Evolutionary conservation across 2,888 invertebrate species (phyloP).

Genomic region (Synergus itoensis): DNA sequence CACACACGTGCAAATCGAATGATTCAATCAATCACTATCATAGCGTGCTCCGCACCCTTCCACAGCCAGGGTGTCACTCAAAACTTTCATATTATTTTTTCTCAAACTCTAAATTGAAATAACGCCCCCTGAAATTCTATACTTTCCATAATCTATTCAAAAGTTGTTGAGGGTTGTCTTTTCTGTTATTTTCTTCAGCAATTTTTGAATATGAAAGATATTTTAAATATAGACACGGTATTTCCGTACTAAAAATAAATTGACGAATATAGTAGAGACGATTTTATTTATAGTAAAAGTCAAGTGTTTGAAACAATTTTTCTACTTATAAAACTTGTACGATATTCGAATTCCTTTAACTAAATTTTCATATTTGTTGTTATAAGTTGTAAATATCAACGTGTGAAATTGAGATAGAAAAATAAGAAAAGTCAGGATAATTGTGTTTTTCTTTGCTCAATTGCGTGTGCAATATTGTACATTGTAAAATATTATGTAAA

Average conservation of each 20-base stretch:
- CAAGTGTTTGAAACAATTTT: not conserved
- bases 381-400: not conserved
- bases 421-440: not conserved
- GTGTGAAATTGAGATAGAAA: not conserved
- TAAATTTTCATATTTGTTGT: not conserved
- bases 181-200: conserved; percentile 1
- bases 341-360: not conserved
- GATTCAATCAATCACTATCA: conserved; percentile 61
- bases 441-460: not conserved
- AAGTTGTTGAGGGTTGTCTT: conserved; percentile 7
- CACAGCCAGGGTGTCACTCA: conserved; percentile 33
- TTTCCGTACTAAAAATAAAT: not conserved
- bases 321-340: not conserved
- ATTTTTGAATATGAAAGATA: not conserved
- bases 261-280: not conserved
- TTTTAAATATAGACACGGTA: not conserved
- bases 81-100: conserved; percentile 3
- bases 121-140: not conserved
- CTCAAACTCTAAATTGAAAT: not conserved
- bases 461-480: conserved; percentile 8
- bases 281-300: not conserved
- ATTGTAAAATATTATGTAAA: conserved; percentile 39
- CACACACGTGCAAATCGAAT: conserved; percentile 53
- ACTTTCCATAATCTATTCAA: conserved; percentile 7
- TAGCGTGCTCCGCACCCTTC: conserved; percentile 51